Conservation (phyloP, 2,888 invertebrate species). For the Asteroscopus sphinx region DNA sequence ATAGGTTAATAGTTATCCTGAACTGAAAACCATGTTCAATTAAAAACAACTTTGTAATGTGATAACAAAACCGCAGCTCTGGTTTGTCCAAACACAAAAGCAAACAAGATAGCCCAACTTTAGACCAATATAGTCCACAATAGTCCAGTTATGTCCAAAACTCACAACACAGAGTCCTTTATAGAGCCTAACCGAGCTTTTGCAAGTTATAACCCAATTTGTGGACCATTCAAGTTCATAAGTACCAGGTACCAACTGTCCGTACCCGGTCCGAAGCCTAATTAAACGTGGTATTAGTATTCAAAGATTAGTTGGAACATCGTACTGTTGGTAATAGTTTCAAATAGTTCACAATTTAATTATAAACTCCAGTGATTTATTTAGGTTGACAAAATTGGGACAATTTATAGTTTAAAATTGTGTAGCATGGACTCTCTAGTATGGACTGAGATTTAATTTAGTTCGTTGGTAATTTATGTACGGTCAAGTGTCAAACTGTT, state of each 20-base stretch:
- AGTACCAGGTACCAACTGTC: neutral
- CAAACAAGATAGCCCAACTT: slow-evolving; percentile 32
- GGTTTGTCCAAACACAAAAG: slow-evolving; percentile 9
- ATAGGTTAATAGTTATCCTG: too few species aligned
- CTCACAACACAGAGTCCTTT: slow-evolving; percentile 16
- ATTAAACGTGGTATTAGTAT: slow-evolving; percentile 2
- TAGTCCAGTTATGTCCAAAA: slow-evolving; percentile 5
- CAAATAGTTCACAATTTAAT: slow-evolving; percentile 41
- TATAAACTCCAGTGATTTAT: slow-evolving; percentile 46
- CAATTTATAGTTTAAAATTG: slow-evolving; percentile 23
- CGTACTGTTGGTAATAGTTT: slow-evolving; percentile 3
- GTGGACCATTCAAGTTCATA: slow-evolving; percentile 9
- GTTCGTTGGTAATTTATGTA: slow-evolving; percentile 12
- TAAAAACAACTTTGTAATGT: neutral
- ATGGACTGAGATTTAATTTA: slow-evolving; percentile 29
- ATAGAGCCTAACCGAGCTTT: slow-evolving; percentile 2
- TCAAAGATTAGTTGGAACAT: neutral
- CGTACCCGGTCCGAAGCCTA: slow-evolving; percentile 1
- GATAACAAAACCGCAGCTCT: neutral
- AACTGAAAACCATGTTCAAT: neutral
- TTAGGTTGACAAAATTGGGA: slow-evolving; percentile 10
- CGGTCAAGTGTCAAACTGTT: neutral
- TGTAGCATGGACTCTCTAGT: slow-evolving; percentile 1
- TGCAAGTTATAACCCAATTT: slow-evolving; percentile 18
- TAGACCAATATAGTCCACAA: slow-evolving; percentile 2